phyloP scores from a whole-genome alignment of 2,113 vertebrate genomes.

The Paratilapia polleni region DNA sequence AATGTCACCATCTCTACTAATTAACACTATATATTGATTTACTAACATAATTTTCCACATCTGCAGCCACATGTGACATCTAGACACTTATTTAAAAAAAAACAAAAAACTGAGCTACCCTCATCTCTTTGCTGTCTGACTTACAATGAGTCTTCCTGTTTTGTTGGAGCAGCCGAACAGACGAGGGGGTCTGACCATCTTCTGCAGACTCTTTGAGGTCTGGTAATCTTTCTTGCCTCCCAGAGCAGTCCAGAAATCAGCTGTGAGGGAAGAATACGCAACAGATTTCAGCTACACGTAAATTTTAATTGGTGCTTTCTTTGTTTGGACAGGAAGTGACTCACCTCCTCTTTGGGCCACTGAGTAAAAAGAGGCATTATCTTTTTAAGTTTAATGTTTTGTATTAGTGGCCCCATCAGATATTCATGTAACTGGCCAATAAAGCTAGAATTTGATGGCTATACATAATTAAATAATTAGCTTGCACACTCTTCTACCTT shows the following conservation, averaged over 20 bases:
- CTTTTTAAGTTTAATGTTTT: background rate
- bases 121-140: slow-evolving; percentile 17
- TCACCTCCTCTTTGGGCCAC: background rate
- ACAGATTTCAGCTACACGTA: background rate
- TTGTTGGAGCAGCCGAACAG: slow-evolving; percentile 87
- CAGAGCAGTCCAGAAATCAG: slow-evolving; percentile 79
- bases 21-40: background rate
- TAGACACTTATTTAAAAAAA: background rate
- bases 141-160: slow-evolving; percentile 78
- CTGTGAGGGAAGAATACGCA: slow-evolving; percentile 53
- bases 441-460: background rate
- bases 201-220: slow-evolving; percentile 78
- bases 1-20: background rate
- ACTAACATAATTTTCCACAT: background rate
- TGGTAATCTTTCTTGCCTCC: slow-evolving; percentile 84
- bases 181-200: slow-evolving; percentile 67
- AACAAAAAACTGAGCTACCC: background rate
- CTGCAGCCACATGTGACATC: background rate
- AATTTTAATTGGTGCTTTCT: background rate
- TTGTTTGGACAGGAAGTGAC: slow-evolving; percentile 4
- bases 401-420: background rate
- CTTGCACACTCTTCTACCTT: background rate
- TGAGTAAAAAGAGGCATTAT: background rate
- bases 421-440: background rate
- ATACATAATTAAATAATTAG: background rate